phyloP scores from a whole-genome alignment of 2,888 invertebrate species.

The Gnatocerus cornutus region DNA sequence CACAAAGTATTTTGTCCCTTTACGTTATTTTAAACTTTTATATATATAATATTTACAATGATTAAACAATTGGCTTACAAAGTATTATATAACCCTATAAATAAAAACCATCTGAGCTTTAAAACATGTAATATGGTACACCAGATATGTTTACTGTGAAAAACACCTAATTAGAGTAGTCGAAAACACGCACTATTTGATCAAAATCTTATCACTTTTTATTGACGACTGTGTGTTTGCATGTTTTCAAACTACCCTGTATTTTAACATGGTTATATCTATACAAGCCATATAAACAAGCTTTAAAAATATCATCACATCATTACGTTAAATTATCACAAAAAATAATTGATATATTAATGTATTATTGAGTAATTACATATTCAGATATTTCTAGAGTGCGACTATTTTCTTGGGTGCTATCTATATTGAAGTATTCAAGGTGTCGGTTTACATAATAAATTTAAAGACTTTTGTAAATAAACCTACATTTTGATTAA shows the following conservation, averaged over 20 bases:
- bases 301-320: slow-evolving; percentile 1
- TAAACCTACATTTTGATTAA: too few relatives aligned
- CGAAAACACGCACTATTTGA: not conserved
- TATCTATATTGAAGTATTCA: not conserved
- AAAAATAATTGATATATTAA: slow-evolving; percentile 6
- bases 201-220: not conserved
- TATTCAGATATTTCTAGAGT: not conserved
- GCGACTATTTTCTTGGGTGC: not conserved
- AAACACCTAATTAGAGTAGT: too few relatives aligned
- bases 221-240: not conserved
- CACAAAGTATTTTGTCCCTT: slow-evolving; percentile 57
- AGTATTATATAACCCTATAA: not conserved
- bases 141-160: not conserved
- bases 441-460: not conserved
- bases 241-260: not conserved
- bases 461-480: not conserved
- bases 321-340: slow-evolving; percentile 26
- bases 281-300: slow-evolving; percentile 11
- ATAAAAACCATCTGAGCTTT: not conserved
- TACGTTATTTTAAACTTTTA: slow-evolving; percentile 49
- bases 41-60: slow-evolving; percentile 29
- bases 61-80: not conserved
- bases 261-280: slow-evolving; percentile 4
- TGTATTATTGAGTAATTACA: not conserved
- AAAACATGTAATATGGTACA: not conserved